A percentile compares a stretch with the other conserved stretches of the same genome.
Conservation (phyloP, 23 tunicate species). For the Halocynthia aurantium region DNA sequence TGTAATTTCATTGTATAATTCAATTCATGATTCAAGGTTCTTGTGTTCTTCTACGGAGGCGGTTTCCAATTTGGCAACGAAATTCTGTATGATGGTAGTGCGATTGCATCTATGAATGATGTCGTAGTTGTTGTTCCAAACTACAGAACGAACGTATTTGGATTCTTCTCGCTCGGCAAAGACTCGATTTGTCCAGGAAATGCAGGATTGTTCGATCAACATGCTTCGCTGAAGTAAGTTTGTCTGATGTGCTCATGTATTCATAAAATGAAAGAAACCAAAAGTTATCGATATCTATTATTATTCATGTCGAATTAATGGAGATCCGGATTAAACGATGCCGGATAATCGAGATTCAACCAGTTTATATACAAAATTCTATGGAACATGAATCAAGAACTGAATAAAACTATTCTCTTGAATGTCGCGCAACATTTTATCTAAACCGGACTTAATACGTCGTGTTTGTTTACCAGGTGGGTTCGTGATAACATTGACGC, state of each 20-base stretch:
- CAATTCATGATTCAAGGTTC: slow-evolving; percentile 21
- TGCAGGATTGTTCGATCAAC: slow-evolving; percentile 56
- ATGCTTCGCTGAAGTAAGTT: slow-evolving; percentile 60
- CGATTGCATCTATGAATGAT: slow-evolving; percentile 39
- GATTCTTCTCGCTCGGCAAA: slow-evolving; percentile 49
- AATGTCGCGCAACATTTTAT: too few relatives aligned
- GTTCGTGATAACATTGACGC: neutral
- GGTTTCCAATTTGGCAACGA: slow-evolving; percentile 38
- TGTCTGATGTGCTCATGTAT: neutral
- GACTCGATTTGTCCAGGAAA: slow-evolving; percentile 65
- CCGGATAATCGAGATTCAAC: neutral
- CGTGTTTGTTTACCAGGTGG: slow-evolving; percentile 2
- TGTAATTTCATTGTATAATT: too few relatives aligned
- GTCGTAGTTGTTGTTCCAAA: slow-evolving; percentile 69
- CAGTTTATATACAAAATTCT: neutral
- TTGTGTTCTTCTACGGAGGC: slow-evolving; percentile 75
- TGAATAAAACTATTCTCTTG: neutral
- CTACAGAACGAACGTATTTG: slow-evolving; percentile 57
- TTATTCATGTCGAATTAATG: neutral
- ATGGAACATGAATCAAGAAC: neutral
- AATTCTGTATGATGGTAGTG: slow-evolving; percentile 33
- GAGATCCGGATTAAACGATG: neutral
- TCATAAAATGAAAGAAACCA: neutral
- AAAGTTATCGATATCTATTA: neutral
- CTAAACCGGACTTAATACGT: too few relatives aligned